Percentiles rank a stretch among this genome's conserved stretches.
Evolutionary conservation across 2,113 vertebrate genomes (phyloP).

Genomic region (Chroicocephalus ridibundus): DNA sequence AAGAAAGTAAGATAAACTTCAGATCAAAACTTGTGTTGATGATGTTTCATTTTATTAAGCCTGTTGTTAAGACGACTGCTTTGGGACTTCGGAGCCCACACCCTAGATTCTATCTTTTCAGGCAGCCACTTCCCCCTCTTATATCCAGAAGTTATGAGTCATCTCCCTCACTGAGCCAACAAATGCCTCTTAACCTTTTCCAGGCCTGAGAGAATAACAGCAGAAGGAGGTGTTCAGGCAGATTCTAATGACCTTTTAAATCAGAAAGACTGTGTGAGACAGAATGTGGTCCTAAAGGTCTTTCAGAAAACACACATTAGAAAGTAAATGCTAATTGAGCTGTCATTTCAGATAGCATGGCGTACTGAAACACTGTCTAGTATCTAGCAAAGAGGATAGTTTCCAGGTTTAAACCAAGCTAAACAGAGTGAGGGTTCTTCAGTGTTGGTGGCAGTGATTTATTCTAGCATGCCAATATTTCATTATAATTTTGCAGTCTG

Average conservation of each 20-base stretch:
- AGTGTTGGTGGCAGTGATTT: neutral
- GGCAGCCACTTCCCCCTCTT: constrained; percentile 29
- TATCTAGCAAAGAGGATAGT: neutral
- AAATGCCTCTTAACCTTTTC: constrained; percentile 45
- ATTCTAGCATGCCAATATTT: neutral
- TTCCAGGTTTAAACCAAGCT: neutral
- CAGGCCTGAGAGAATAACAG: constrained; percentile 7
- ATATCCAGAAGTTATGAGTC: constrained; percentile 38
- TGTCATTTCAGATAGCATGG: neutral
- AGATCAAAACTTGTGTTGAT: neutral
- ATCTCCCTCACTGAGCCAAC: neutral
- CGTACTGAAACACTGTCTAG: neutral
- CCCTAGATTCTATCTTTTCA: constrained; percentile 39
- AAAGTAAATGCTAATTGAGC: constrained; percentile 21
- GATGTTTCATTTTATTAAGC: neutral
- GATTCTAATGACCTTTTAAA: constrained; percentile 32
- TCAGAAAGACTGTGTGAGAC: neutral
- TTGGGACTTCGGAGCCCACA: constrained; percentile 7
- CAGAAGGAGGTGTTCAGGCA: constrained; percentile 2
- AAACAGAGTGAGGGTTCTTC: neutral
- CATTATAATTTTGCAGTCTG: neutral
- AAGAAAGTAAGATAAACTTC: neutral
- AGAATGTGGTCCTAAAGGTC: constrained; percentile 15
- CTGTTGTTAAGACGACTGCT: constrained; percentile 18
- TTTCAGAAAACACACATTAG: neutral